Base-by-base conservation (phyloP, 2,888 invertebrate genomes). In the Caenorhabditis plicata region DNA sequence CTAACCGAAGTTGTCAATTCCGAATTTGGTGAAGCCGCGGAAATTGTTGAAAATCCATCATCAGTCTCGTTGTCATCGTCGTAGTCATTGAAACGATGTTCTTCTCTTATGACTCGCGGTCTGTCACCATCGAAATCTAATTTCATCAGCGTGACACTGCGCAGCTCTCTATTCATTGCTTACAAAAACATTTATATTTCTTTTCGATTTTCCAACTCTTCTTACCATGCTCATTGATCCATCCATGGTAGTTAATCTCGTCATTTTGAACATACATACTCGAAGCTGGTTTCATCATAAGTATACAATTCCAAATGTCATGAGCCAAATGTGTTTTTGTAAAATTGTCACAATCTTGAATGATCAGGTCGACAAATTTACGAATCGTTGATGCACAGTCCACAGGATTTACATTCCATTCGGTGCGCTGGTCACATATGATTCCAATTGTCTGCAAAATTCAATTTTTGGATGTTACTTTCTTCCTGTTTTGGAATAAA, bases 261-360 rank as follows among this genome's bases (percentile, higher is more conserved):
- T 22, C 17, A 8, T 32, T 43, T 7, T 44, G 25, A 4, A 44
- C 44, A 26, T 33, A 35, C 35, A 35, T 44, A n/a, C 23, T 17
- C 2, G 23, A 33, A 32, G 44, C 44, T 8, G 44, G 23, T 17
- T 44, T 33, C 7, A 44, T 15, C 9, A 44, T 15, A 15, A 44
- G 3, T 17, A 44, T 3, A 15, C 35, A 44, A 15, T 35, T 22
- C 33, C 35, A 44, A 2, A 44, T 11, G 17, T 44, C 35, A 35
- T 9, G 20, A n/a, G 20, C 31, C 19, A 13, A 15, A 9, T 42
- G 29, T 20, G 23, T 19, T 42, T 31, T 42, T 17, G 3, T n/a
- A 15, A n/a, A n/a, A n/a, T n/a, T n/a, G n/a, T n/a, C n/a, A n/a
- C n/a, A n/a, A n/a, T n/a, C n/a, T n/a, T n/a, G n/a, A n/a, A n/a